Conservation (phyloP, 1,140 invertebrate genomes). For the Drosophila tristis region DNA sequence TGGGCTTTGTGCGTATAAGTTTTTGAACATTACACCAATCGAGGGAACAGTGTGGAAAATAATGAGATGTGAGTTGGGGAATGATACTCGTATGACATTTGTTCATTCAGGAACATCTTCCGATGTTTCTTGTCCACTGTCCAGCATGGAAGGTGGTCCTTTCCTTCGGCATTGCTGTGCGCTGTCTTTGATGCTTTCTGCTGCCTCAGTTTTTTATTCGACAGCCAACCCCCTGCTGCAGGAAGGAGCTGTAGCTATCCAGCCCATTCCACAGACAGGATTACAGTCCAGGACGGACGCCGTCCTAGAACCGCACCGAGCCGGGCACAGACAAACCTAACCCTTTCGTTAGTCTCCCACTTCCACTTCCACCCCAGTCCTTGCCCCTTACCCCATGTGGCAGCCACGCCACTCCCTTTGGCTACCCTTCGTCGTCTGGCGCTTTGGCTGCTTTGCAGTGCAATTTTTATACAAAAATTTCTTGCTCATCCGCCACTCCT, state of each 20-base stretch:
- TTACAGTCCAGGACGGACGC: conserved; percentile 11
- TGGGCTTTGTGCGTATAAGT: no score
- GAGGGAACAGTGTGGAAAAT: no score
- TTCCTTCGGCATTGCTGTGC: conserved; percentile 10
- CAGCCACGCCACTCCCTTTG: conserved; percentile 35
- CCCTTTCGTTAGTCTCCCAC: conserved; percentile 49
- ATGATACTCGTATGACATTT: no score
- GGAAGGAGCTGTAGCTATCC: not conserved
- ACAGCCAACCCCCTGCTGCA: conserved; percentile 8
- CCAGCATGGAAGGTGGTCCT: conserved; percentile 1
- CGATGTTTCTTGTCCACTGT: not conserved
- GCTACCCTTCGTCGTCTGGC: conserved; percentile 67
- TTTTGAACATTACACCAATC: no score
- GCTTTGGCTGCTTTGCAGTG: conserved; percentile 66
- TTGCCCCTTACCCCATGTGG: conserved; percentile 6
- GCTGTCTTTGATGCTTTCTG: conserved; percentile 60
- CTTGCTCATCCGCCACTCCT: conserved; percentile 41
- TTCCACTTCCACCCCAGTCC: conserved; percentile 40
- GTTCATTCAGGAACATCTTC: no score
- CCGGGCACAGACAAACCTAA: conserved; percentile 22
- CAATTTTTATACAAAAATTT: conserved; percentile 83
- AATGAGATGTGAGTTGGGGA: no score
- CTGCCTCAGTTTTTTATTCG: conserved; percentile 31
- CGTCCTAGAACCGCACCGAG: conserved; percentile 53
- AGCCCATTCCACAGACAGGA: conserved; percentile 24